A percentile compares a stretch with the other conserved stretches of the same genome.
These are phyloP conservation scores for Pseudocheirus occidentalis DNA, from an alignment of 2,797 vertebrate genomes.

Conservation along the genomic window DNA sequence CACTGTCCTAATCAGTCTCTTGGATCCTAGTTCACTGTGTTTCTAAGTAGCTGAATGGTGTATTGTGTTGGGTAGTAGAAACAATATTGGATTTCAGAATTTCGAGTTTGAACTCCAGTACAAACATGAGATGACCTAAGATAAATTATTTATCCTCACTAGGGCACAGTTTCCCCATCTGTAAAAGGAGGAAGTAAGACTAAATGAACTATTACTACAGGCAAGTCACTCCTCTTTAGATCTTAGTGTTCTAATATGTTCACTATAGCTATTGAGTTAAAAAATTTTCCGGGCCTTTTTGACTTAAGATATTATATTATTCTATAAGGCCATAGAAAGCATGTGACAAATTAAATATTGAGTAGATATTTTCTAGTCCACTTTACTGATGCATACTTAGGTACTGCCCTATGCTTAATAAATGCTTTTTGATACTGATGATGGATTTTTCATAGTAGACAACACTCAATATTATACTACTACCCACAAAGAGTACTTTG, in stretches of 20 bases:
- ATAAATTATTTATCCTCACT: background rate
- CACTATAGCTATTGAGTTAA: background rate
- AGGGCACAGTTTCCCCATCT: background rate
- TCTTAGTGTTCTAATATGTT: background rate
- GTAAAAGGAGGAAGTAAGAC: background rate
- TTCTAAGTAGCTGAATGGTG: background rate
- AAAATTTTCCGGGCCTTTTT: background rate
- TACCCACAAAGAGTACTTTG: background rate
- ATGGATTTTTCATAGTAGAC: background rate
- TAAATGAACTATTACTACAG: background rate
- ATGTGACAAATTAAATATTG: background rate
- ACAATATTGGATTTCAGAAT: background rate
- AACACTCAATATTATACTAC: background rate
- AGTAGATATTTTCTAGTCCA: background rate
- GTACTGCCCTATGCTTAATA: background rate
- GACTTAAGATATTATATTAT: background rate
- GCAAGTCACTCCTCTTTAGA: background rate
- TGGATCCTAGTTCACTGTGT: background rate
- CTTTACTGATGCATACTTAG: background rate
- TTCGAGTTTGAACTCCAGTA: background rate
- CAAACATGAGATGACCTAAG: background rate
- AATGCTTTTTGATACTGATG: background rate
- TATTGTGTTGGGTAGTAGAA: background rate
- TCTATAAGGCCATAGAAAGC: background rate
- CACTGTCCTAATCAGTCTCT: background rate